phyloP scores from a whole-genome alignment of 2,113 vertebrate genomes.

The Anoura caudifer region DNA sequence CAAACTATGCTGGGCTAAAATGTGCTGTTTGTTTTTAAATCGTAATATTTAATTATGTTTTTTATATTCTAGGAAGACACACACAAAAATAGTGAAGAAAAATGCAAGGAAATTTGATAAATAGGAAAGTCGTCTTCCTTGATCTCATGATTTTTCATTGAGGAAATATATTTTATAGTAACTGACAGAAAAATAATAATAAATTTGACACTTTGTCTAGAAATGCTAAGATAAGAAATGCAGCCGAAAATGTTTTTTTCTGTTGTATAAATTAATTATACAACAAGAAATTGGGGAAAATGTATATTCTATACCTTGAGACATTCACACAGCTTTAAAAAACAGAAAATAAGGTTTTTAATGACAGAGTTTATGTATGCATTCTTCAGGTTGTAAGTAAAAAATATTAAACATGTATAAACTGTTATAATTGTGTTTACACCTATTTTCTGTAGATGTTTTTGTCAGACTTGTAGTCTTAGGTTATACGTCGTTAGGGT shows the following conservation, averaged over 20 bases:
- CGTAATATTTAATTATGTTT: neutral
- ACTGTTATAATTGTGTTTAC: neutral
- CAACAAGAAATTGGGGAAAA: neutral
- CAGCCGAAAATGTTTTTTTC: neutral
- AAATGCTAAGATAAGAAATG: neutral
- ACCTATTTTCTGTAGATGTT: neutral
- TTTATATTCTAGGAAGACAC: neutral
- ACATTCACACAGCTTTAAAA: neutral
- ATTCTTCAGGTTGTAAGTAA: neutral
- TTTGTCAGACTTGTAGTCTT: neutral
- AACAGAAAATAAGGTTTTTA: neutral
- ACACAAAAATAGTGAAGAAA: neutral
- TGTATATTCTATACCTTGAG: neutral
- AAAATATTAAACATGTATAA: neutral
- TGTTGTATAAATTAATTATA: neutral
- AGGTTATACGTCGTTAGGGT: neutral
- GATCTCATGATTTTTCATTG: neutral
- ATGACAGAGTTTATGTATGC: neutral
- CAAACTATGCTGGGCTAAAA: neutral
- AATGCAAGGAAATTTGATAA: neutral
- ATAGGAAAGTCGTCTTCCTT: neutral
- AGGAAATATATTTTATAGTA: neutral
- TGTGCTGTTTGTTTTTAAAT: neutral
- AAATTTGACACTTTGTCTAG: neutral
- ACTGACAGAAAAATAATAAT: neutral